Evolutionary conservation across 2,797 vertebrate species (phyloP), one percentile per base, ranked within the genome.

Genomic region (Vespertilio murinus): DNA sequence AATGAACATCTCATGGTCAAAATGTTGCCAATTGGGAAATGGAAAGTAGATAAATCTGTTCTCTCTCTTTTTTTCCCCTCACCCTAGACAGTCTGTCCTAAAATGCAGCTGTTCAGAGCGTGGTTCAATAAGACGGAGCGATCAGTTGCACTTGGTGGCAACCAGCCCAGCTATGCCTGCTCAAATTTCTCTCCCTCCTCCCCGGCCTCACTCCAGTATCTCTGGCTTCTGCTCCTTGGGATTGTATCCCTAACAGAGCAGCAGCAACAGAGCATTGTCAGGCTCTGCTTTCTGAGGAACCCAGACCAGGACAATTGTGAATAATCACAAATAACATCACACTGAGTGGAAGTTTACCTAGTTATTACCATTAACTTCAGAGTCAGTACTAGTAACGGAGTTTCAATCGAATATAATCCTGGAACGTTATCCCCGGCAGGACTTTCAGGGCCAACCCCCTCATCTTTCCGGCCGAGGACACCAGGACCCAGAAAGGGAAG

Each of bases 291-390:
- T 42, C 77, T 49, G 17, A 92, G 71, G 52, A 88, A 56, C 75
- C 45, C 30, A 75, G 47, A 67, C 40, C 9, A 33, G 61, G 16
- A 69, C 22, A 49, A 20, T 52, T 79, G 38, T 28, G 74, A 79
- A 75, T 64, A 77, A 89, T 88, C 75, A 23, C 67, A 81, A 81
- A 77, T 52, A 78, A 91, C 88, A 77, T 52, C 16, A 91, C 22
- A 71, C 6, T 3, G 13, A 73, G 56, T n/a, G 23, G 23, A 91
- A 28, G n/a, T 65, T 59, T 64, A 93, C 49, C 54, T 67, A 81
- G 40, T 83, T 70, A 65, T 59, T 91, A 59, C 23, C 45, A 45
- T 75, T 54, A 59, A 42, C n/a, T 56, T 71, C 54, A 52, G 28
- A 80, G 25, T 74, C n/a, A 59, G 38, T 38, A 83, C 30, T 75